Conservation (phyloP, 2,113 vertebrate species). For the Pelobates fuscus region DNA sequence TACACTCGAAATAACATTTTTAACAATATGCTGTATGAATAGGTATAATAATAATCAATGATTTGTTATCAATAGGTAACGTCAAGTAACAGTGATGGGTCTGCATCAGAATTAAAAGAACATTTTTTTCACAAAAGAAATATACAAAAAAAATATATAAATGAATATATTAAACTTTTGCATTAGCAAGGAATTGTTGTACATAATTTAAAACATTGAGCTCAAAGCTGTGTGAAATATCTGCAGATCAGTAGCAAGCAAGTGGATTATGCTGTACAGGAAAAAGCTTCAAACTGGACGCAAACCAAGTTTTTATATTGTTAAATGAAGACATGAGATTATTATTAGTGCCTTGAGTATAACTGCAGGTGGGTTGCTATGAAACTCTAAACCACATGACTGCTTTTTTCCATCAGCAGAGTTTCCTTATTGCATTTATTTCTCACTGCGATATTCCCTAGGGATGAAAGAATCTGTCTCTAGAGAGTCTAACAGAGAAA, state of each 20-base stretch:
- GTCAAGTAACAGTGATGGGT: too few species aligned
- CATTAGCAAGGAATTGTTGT: too few species aligned
- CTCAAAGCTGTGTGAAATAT: background rate
- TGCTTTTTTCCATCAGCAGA: slow-evolving; percentile 29
- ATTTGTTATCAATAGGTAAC: too few species aligned
- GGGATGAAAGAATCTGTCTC: slow-evolving; percentile 1
- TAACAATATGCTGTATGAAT: too few species aligned
- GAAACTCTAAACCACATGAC: slow-evolving; percentile 15
- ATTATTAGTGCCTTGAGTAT: slow-evolving; percentile 39
- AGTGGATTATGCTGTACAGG: background rate
- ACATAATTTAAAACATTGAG: background rate
- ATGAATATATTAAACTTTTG: too few species aligned
- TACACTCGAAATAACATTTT: too few species aligned
- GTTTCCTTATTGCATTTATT: slow-evolving; percentile 10
- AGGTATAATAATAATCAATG: too few species aligned
- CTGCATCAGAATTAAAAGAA: too few species aligned
- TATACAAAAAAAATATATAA: too few species aligned
- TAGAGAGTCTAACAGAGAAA: background rate
- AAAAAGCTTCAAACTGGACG: background rate
- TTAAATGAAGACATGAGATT: slow-evolving; percentile 35
- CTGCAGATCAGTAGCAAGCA: background rate
- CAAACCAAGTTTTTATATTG: slow-evolving; percentile 5
- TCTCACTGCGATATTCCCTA: slow-evolving; percentile 12
- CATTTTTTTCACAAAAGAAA: too few species aligned
- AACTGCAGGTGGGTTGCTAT: slow-evolving; percentile 43